phyloP scores from a whole-genome alignment of 2,113 vertebrate genomes.

The Gnathonemus longibarbis region DNA sequence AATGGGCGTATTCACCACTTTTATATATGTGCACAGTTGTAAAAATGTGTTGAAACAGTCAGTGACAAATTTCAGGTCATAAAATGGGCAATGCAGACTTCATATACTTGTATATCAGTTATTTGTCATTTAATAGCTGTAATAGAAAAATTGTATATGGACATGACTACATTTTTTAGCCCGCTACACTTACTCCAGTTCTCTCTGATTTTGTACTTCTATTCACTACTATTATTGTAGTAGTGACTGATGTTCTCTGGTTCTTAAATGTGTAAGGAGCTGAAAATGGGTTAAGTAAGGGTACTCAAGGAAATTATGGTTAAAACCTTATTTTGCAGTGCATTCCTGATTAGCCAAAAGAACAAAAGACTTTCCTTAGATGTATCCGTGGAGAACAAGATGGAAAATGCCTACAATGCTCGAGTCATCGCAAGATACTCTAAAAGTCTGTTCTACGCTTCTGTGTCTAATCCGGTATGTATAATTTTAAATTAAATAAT shows the following conservation, averaged over 20 bases:
- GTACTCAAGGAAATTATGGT: background rate
- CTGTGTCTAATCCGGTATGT: slow-evolving; percentile 61
- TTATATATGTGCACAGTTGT: background rate
- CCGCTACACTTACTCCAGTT: background rate
- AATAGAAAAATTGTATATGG: background rate
- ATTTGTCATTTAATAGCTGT: background rate
- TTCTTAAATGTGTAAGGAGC: background rate
- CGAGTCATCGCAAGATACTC: slow-evolving; percentile 65
- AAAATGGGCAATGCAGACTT: slow-evolving; percentile 18
- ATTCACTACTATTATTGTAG: background rate
- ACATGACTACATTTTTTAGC: background rate
- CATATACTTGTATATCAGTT: background rate
- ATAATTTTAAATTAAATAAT: background rate
- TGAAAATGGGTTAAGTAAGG: background rate
- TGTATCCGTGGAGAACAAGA: slow-evolving; percentile 67
- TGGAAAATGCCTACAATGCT: slow-evolving; percentile 82
- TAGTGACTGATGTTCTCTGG: background rate
- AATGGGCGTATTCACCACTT: background rate
- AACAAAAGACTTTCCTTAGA: slow-evolving; percentile 67
- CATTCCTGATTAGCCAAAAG: slow-evolving; percentile 67
- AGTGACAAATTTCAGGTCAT: slow-evolving; percentile 15
- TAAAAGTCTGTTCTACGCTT: slow-evolving; percentile 80
- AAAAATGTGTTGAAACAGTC: background rate
- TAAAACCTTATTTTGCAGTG: slow-evolving; percentile 43
- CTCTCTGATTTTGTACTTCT: background rate